These are phyloP conservation scores for Stenichneumon culpator DNA, from an alignment of 2,888 invertebrate genomes.

Conservation along the genomic window DNA sequence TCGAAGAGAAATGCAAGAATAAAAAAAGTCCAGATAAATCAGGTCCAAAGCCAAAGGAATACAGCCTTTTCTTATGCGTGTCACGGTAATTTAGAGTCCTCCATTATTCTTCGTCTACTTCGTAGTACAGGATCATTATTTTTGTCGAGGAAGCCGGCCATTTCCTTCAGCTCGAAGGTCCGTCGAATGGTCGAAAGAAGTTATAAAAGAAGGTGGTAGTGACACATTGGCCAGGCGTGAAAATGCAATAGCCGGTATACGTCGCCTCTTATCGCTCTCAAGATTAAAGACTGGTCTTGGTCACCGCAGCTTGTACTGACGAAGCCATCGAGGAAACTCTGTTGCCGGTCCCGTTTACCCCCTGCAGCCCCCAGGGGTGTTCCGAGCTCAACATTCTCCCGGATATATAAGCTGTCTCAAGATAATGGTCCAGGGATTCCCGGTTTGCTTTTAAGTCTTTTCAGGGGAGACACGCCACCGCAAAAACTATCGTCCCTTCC, in stretches of 20 bases:
- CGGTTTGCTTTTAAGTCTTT: constrained; percentile 5
- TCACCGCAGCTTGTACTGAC: constrained; percentile 40
- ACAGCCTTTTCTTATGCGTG: not conserved
- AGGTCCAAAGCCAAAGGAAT: not conserved
- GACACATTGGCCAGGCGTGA: constrained; percentile 27
- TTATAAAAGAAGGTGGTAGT: constrained; percentile 28
- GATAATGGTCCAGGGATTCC: constrained; percentile 2
- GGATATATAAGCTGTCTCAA: constrained; percentile 30
- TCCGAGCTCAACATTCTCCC: constrained; percentile 20
- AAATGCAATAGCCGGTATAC: constrained; percentile 34
- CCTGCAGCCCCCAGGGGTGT: constrained; percentile 19
- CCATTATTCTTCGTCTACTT: constrained; percentile 21
- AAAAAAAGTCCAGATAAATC: constrained; percentile 9
- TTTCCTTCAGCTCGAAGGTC: not conserved
- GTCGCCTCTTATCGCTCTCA: constrained; percentile 49
- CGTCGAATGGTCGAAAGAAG: constrained; percentile 22
- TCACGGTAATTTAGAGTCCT: constrained; percentile 15
- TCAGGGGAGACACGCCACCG: not conserved
- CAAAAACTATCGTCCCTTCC: not conserved
- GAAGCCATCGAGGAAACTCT: constrained; percentile 28
- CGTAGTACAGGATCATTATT: constrained; percentile 29
- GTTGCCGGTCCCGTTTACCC: constrained; percentile 18
- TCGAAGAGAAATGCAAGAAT: not conserved
- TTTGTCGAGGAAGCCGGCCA: not conserved
- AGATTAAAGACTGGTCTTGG: constrained; percentile 54